These are phyloP conservation scores for Saguinus imperator DNA, from an alignment of 2,113 vertebrate genomes.

Conservation along the genomic window DNA sequence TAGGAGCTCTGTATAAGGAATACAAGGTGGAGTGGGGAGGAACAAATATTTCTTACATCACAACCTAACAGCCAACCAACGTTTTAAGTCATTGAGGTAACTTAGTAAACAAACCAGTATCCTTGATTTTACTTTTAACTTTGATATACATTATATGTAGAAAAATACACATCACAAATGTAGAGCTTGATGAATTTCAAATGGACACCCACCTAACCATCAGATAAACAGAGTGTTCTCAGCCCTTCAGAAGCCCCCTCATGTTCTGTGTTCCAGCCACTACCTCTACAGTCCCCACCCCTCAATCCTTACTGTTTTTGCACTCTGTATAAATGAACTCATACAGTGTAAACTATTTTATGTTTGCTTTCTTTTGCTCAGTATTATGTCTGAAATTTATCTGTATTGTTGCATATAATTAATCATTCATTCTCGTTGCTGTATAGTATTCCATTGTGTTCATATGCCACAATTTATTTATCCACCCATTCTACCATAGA, in stretches of 20 bases:
- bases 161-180: neutral
- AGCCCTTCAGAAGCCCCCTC: neutral
- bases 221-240: accelerated
- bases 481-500: neutral
- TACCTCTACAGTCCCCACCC: accelerated
- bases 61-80: neutral
- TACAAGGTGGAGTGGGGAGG: neutral
- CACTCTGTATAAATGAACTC: neutral
- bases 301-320: neutral
- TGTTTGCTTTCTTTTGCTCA: neutral
- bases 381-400: neutral
- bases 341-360: neutral
- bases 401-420: neutral
- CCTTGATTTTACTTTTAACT: neutral
- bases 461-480: neutral
- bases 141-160: neutral
- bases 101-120: neutral
- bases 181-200: neutral
- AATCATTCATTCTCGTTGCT: neutral
- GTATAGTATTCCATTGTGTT: neutral
- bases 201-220: neutral
- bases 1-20: neutral
- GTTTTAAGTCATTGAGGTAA: neutral
- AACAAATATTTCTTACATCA: neutral
- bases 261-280: neutral